A percentile compares a stretch with the other conserved stretches of the same genome.
Evolutionary conservation across 2,113 vertebrate genomes (phyloP).

Genomic region (Conger conger): DNA sequence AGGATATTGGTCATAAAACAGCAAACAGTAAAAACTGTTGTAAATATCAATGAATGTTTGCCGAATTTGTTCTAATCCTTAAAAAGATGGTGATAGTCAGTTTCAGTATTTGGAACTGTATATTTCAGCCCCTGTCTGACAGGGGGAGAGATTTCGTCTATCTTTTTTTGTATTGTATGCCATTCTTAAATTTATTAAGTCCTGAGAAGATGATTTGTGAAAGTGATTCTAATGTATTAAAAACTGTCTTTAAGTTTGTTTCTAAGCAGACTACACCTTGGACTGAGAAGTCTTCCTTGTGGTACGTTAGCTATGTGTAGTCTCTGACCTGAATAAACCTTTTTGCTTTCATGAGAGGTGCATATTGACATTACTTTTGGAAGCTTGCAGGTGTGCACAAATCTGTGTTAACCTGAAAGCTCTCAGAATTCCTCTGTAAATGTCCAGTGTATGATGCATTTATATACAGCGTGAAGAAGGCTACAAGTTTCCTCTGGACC

Average conservation of each 20-base stretch:
- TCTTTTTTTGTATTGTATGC: conserved; percentile 86
- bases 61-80: conserved; percentile 83
- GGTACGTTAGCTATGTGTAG: conserved; percentile 81
- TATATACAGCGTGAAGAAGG: no score
- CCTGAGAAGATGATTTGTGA: conserved; percentile 81
- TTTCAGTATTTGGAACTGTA: conserved; percentile 80
- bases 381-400: no score
- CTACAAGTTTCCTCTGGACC: no score
- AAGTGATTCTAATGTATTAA: conserved; percentile 89
- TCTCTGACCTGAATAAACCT: conserved; percentile 88
- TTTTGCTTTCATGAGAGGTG: conserved; percentile 67
- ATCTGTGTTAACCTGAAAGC: background rate
- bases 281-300: conserved; percentile 86
- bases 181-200: conserved; percentile 82
- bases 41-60: conserved; percentile 87
- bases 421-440: background rate
- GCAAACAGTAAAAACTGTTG: conserved; percentile 81
- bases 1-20: conserved; percentile 70
- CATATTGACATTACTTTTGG: background rate
- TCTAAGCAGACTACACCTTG: conserved; percentile 87
- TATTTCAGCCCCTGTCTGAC: conserved; percentile 71
- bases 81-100: conserved; percentile 64
- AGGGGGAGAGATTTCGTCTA: conserved; percentile 52
- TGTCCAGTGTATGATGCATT: no score
- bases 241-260: conserved; percentile 81